Evolutionary conservation across 2,888 invertebrate genomes (phyloP).

Genomic region (Daptonema setosum): DNA sequence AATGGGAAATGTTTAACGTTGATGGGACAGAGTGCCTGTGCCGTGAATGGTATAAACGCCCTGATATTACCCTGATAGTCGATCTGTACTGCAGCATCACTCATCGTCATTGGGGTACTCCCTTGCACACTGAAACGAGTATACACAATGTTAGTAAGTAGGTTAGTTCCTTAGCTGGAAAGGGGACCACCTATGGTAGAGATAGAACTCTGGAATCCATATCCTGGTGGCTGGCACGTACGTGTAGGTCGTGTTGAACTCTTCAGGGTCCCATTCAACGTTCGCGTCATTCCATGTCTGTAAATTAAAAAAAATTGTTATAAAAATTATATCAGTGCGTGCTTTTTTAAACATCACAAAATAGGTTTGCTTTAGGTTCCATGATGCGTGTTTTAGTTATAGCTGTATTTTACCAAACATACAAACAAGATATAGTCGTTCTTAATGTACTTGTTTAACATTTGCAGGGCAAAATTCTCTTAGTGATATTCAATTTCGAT

Average conservation of each 20-base stretch:
- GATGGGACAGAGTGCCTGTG: constrained; percentile 7
- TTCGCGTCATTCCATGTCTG: constrained; percentile 7
- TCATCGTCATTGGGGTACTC: constrained; percentile 1
- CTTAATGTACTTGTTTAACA: no score
- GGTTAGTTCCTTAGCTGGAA: no score
- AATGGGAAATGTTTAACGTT: constrained; percentile 9
- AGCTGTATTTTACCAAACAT: no score
- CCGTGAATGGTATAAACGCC: constrained; percentile 7
- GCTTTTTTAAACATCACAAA: no score
- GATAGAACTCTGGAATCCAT: constrained; percentile 25
- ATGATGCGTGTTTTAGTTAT: no score
- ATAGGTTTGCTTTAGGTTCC: no score
- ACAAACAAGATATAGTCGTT: no score
- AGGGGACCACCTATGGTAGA: constrained; percentile 18
- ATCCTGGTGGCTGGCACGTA: constrained; percentile 22
- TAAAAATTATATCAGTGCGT: no score
- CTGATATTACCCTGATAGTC: constrained; percentile 1
- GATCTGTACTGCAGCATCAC: constrained; percentile 4
- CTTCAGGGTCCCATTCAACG: constrained; percentile 17
- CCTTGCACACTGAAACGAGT: constrained; percentile 3
- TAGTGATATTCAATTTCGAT: no score
- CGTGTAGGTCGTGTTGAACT: constrained; percentile 17
- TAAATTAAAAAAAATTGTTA: background rate
- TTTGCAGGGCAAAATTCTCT: no score
- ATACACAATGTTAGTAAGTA: no score